A percentile compares a stretch with the other conserved stretches of the same genome.
phyloP scores from a whole-genome alignment of 2,113 vertebrate genomes.

The Calidris pugnax region DNA sequence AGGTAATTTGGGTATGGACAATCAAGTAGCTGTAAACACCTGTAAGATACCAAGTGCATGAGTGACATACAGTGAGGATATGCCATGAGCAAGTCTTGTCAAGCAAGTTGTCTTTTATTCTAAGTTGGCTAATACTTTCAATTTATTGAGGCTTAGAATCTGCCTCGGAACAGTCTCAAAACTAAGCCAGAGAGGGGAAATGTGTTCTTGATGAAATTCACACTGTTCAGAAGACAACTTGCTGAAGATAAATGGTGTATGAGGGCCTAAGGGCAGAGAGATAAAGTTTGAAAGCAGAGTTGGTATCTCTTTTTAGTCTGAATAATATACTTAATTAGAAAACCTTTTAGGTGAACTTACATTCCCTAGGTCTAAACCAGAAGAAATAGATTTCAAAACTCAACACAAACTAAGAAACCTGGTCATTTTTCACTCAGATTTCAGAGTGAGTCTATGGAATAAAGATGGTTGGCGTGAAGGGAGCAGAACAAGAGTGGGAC shows the following conservation, averaged over 20 bases:
- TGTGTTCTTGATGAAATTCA: not conserved
- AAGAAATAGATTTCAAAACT: not conserved
- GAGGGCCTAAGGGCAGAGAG: not conserved
- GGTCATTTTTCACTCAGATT: not conserved
- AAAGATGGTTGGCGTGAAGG: not conserved
- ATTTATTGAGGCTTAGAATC: not conserved
- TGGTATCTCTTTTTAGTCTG: not conserved
- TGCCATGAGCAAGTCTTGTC: not conserved
- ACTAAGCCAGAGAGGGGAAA: not conserved
- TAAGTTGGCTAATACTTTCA: not conserved
- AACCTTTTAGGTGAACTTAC: not conserved
- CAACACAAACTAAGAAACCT: not conserved
- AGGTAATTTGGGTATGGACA: not conserved
- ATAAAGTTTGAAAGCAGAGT: not conserved
- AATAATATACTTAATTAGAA: not conserved
- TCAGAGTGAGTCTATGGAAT: not conserved
- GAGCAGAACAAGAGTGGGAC: not conserved
- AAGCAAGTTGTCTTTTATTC: not conserved
- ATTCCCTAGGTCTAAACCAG: not conserved
- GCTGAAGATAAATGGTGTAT: not conserved
- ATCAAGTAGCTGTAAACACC: not conserved
- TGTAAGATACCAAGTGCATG: not conserved
- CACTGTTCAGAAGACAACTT: not conserved
- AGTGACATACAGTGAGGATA: not conserved
- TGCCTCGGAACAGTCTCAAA: not conserved